Conservation (phyloP, 2,888 invertebrate species). For the Drosophila buzzatii region DNA sequence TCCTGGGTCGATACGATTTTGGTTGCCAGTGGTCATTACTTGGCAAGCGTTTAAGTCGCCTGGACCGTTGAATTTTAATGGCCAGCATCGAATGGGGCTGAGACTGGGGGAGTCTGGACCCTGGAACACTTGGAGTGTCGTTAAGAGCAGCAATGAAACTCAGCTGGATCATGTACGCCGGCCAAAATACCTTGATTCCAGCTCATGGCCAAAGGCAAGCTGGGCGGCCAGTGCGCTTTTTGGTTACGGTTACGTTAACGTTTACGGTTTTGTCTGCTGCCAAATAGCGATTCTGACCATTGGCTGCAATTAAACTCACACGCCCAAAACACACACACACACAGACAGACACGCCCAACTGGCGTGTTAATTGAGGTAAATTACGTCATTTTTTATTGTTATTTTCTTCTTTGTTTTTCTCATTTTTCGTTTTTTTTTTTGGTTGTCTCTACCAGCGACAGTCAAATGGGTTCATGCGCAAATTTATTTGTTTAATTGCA, state of each 20-base stretch:
- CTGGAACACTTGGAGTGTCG: conserved; percentile 70
- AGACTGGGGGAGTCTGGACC: conserved; percentile 2
- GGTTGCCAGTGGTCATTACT: conserved; percentile 67
- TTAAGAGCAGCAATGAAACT: conserved; percentile 76
- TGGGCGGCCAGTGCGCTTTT: conserved; percentile 40
- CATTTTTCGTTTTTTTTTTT: conserved; percentile 2
- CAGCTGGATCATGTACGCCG: conserved; percentile 55
- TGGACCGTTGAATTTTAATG: conserved; percentile 50
- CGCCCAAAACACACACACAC: conserved; percentile 34
- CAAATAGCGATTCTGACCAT: conserved; percentile 67
- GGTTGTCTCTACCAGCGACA: conserved; percentile 2
- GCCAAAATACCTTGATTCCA: not conserved
- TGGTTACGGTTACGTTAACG: conserved; percentile 54
- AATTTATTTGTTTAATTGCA: conserved; percentile 81
- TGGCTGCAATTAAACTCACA: conserved; percentile 74
- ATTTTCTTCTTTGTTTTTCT: not conserved
- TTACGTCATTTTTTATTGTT: conserved; percentile 66
- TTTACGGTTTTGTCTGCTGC: conserved; percentile 66
- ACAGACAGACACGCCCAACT: conserved; percentile 51
- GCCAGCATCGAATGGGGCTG: not conserved
- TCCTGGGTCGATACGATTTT: conserved; percentile 50
- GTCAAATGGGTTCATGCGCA: conserved; percentile 67
- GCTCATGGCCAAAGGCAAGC: conserved; percentile 26
- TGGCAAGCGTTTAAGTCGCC: conserved; percentile 52
- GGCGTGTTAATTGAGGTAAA: conserved; percentile 81